Conservation (phyloP, 2,113 vertebrate genomes). For the Podiceps cristatus region DNA sequence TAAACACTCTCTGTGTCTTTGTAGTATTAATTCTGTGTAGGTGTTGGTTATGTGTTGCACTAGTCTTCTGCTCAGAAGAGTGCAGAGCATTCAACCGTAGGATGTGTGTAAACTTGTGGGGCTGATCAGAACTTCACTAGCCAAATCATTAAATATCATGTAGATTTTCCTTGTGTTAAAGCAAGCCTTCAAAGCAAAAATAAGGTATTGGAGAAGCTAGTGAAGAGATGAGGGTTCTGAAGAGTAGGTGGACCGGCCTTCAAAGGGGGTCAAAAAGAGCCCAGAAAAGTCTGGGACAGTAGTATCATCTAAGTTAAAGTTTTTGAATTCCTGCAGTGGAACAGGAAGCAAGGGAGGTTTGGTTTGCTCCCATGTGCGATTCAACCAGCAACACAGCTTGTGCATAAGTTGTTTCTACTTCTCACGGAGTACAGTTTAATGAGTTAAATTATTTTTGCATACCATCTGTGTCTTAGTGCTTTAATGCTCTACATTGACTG, state of each 20-base stretch:
- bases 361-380: rapidly evolving
- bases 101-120: neutral
- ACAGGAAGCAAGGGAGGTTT: neutral
- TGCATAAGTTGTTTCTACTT: neutral
- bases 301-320: neutral
- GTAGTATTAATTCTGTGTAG: neutral
- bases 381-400: neutral
- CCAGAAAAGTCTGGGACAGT: neutral
- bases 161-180: neutral
- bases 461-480: neutral
- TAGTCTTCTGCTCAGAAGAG: neutral
- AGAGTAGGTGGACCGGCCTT: neutral
- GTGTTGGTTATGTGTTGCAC: neutral
- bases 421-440: neutral
- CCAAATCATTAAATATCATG: neutral
- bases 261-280: neutral
- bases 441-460: neutral
- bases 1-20: neutral
- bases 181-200: neutral
- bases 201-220: neutral
- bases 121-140: neutral
- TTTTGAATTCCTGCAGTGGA: neutral
- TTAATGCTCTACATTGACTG: neutral
- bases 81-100: neutral
- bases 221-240: neutral